phyloP scores from a whole-genome alignment of 37 sponge, comb jelly and placozoan species.

The Ianthella basta region DNA sequence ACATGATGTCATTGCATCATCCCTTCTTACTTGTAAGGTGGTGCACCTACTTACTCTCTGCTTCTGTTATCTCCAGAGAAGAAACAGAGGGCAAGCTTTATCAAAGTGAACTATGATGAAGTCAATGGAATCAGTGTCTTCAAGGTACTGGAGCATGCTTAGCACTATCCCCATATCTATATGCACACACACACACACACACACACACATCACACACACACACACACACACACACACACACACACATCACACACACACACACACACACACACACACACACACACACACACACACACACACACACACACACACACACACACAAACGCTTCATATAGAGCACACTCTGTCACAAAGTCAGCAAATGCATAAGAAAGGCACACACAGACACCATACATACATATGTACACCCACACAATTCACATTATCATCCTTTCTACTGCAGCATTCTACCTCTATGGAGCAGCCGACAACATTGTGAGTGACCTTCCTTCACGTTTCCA shows the following conservation, averaged over 20 bases:
- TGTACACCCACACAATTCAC: not conserved
- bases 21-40: no score
- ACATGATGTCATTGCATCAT: no score
- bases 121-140: conserved; percentile 15
- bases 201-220: conserved; percentile 9
- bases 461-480: conserved; percentile 47
- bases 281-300: conserved; percentile 48
- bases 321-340: no score
- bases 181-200: conserved; percentile 17
- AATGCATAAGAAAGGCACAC: not conserved
- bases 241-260: conserved; percentile 41
- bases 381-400: not conserved
- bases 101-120: conserved; percentile 8
- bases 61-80: no score
- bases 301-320: conserved; percentile 33
- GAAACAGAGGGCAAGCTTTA: not conserved
- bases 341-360: no score
- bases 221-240: conserved; percentile 25
- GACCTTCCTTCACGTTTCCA: no score
- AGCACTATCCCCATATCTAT: not conserved
- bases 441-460: conserved; percentile 63
- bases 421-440: not conserved
- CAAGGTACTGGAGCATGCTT: not conserved
- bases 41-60: no score
- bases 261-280: conserved; percentile 46